A percentile compares a stretch with the other conserved stretches of the same genome.
These are phyloP conservation scores for Erebia epiphron DNA, from an alignment of 2,888 invertebrate species.

Conservation along the genomic window DNA sequence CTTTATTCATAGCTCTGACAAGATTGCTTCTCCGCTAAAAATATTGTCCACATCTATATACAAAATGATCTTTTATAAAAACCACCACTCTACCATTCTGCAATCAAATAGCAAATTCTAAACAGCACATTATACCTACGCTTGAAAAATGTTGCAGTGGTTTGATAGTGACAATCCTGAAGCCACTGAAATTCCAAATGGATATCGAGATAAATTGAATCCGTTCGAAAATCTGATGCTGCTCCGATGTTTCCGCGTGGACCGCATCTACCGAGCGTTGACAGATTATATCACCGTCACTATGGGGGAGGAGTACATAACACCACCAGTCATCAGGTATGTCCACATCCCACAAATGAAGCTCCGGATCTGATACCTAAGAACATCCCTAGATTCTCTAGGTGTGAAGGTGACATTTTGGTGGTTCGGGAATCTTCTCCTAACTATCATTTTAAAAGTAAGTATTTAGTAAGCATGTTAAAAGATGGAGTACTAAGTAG, in stretches of 20 bases:
- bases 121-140: not conserved
- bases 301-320: constrained; percentile 95
- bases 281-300: constrained; percentile 90
- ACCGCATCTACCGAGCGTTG: constrained; percentile 93
- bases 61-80: too few relatives aligned
- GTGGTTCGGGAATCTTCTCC: too few relatives aligned
- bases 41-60: too few relatives aligned
- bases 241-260: constrained; percentile 94
- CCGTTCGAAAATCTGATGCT: constrained; percentile 91
- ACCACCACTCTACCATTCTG: too few relatives aligned
- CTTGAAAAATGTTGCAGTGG: constrained; percentile 83
- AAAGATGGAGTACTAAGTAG: too few relatives aligned
- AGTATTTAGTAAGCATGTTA: too few relatives aligned
- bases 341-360: not conserved
- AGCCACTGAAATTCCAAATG: constrained; percentile 85
- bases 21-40: too few relatives aligned
- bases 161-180: constrained; percentile 93
- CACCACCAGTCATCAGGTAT: constrained; percentile 90
- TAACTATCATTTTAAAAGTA: too few relatives aligned
- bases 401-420: too few relatives aligned
- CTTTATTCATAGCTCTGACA: too few relatives aligned
- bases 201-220: constrained; percentile 85
- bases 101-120: too few relatives aligned
- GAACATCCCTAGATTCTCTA: too few relatives aligned
- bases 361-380: not conserved